Base-by-base conservation (phyloP, 2,888 invertebrate species). In the Drosophila phalerata region DNA sequence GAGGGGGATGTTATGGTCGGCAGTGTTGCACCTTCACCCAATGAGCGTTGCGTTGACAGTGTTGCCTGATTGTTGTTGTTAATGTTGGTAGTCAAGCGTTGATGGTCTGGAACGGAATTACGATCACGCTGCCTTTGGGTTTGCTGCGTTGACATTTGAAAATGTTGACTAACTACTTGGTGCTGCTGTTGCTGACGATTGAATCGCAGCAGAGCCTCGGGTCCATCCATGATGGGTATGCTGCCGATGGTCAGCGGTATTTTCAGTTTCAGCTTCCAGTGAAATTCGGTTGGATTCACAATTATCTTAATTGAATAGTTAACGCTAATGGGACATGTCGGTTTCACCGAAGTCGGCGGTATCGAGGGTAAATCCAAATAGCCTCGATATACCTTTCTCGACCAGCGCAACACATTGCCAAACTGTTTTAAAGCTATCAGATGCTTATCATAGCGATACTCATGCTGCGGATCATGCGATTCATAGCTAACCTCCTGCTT, bases 321-420 rank as follows among this genome's bases (percentile, higher is more conserved):
- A 81, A 96, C 93, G 91, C 95, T 95, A 81, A 96, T 96, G 52
- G 96, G 94, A 73, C 94, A 94, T 84, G 96, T 96, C 83, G 95
- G 95, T 66, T 94, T 94, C 28, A 96, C 93, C 92, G 96, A 96
- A 13, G 96, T 95, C 0, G 96, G 96, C 34, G 96, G 96, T 89
- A 96, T 93, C 9, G 96, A 94, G 0, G 96, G 96, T 66, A 97
- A 93, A 73, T 95, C 94, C 75, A 96, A 92, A 37, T 92, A 93
- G 70, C 96, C 93, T 57, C 94, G 94, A 93, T 95, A 96, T 52
- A 94, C 94, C 72, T 95, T 95, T 1, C 94, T 94, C 37, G 93
- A 93, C 73, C 94, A 94, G 1, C 94, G 94, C 5, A 94, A 93
- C 0, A 95, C 94, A 1, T 95, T 95, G 0, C 96, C 96, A 75